Base-by-base conservation (phyloP, 2,113 vertebrate genomes). In the Ameiurus melas region DNA sequence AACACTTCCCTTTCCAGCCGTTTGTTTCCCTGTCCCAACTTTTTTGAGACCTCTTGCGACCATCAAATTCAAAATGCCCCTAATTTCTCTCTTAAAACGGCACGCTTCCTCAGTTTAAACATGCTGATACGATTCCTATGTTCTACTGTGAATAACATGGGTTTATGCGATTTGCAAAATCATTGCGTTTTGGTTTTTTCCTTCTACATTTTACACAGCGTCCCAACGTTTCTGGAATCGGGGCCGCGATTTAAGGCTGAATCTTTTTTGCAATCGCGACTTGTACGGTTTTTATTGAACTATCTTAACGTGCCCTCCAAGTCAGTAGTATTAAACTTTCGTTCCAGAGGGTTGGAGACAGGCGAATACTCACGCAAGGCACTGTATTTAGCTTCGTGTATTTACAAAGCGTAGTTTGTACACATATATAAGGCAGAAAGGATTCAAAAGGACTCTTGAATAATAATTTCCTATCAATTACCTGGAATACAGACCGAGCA, bases 401-500 rank as follows among this genome's bases (percentile, higher is more conserved):
- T 10, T 77, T 16, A 10, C 12, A 51, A 17, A 27, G 14, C 5
- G n/a, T 79, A 17, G 43, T 75, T 47, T 75, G 19, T n/a, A 79
- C 75, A 77, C 73, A 27, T 25, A 20, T 51, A 47, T 77, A 47
- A 77, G 1, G 71, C 19, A 77, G 43, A 79, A 79, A 55, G 2
- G 22, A 16, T 8, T 73, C 36, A 6, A 47, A 19, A 30, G 2
- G 27, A 79, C 47, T 55, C 19, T n/a, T 58, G 8, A 81, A 36
- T 75, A 85, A 84, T 86, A 66, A 71, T 87, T 87, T 62, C n/a
- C 12, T 87, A 70, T 79, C 83, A 70, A 19, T 91, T 79, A 85
- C 60, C 83, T 86, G 86, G 87, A 88, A 57, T 90, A 86, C 85
- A 86, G 89, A 90, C 84, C 85, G 86, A 84, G 43, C 88, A 84